Conservation (phyloP, 2,797 vertebrate species). For the Lepilemur septentrionalis region DNA sequence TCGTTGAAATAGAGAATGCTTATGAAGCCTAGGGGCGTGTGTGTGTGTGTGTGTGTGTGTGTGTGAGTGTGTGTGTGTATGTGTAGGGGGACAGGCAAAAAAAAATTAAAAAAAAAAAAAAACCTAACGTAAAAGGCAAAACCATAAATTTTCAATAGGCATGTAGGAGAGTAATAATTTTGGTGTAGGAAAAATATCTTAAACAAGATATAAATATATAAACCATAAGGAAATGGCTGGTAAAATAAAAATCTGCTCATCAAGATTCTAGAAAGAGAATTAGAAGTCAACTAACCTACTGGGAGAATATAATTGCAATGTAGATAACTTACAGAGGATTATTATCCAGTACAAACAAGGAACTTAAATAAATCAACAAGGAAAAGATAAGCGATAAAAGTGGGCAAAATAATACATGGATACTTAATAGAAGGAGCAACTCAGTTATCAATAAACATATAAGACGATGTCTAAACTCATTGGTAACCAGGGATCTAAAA, state of each 20-base stretch:
- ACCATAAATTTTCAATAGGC: neutral
- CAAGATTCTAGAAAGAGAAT: neutral
- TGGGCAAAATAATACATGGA: neutral
- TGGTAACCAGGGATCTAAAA: neutral
- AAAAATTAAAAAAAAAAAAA: no score
- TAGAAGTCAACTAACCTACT: neutral
- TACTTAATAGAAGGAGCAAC: neutral
- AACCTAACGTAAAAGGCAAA: neutral
- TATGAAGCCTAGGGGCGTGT: neutral
- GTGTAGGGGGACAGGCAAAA: neutral
- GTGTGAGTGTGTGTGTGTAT: neutral
- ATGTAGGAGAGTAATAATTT: neutral
- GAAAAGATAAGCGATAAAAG: neutral
- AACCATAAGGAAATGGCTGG: neutral
- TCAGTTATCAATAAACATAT: neutral
- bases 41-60: neutral
- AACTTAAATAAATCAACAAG: neutral
- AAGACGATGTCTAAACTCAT: neutral
- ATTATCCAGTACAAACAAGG: neutral
- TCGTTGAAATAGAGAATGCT: neutral
- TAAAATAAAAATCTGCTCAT: neutral
- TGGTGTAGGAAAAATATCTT: neutral
- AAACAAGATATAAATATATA: neutral
- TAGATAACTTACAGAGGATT: neutral
- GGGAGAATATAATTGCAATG: neutral